Percentiles rank a stretch among this genome's conserved stretches.
Evolutionary conservation across 1,140 invertebrate species (phyloP).

Genomic region (Bombyx mori): ASM3026992v2 NC_085119.1:9791001-9791500

Average conservation of each 20-base stretch:
- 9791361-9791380: conserved; percentile 28
- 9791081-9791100: conserved; percentile 84
- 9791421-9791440: conserved; percentile 56
- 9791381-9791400: conserved; percentile 28
- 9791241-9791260: conserved; percentile 84
- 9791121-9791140: conserved; percentile 78
- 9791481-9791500: conserved; percentile 44
- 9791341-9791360: conserved; percentile 17
- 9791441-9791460: conserved; percentile 49
- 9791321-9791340: conserved; percentile 43
- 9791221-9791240: conserved; percentile 87
- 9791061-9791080: conserved; percentile 80
- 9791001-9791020: conserved; percentile 89
- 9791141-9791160: conserved; percentile 87
- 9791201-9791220: conserved; percentile 80
- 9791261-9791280: conserved; percentile 77
- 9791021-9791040: conserved; percentile 79
- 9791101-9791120: conserved; percentile 76
- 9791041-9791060: conserved; percentile 78
- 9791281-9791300: conserved; percentile 71
- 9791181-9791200: conserved; percentile 81
- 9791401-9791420: conserved; percentile 52
- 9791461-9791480: conserved; percentile 67
- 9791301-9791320: conserved; percentile 52
- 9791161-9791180: conserved; percentile 83